These are phyloP conservation scores for Cinclus cinclus DNA, from an alignment of 2,113 vertebrate genomes.

Conservation along the genomic window DNA sequence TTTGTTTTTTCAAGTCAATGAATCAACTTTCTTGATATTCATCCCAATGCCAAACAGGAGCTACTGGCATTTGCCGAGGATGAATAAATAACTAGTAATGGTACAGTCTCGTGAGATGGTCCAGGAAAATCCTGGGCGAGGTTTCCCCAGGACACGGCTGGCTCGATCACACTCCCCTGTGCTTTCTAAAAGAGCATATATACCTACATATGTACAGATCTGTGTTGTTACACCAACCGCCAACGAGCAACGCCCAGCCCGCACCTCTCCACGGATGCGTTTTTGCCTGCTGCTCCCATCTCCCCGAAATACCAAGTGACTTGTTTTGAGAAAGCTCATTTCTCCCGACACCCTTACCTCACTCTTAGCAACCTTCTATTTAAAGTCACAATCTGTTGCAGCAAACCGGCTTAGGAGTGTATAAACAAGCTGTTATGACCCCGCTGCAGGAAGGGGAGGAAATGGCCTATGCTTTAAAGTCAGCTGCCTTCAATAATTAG, in stretches of 20 bases:
- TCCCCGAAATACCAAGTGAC: conserved; percentile 36
- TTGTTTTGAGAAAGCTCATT: conserved; percentile 24
- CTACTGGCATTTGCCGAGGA: conserved; percentile 37
- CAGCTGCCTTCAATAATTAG: conserved; percentile 51
- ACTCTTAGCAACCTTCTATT: conserved; percentile 49
- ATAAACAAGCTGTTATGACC: conserved; percentile 23
- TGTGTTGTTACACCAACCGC: background rate
- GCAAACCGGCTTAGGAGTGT: background rate
- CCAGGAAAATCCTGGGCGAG: conserved; percentile 38
- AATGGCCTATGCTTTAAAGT: conserved; percentile 61
- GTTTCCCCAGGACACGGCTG: background rate
- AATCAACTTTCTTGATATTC: conserved; percentile 64
- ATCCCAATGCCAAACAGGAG: conserved; percentile 50
- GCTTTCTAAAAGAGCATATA: background rate
- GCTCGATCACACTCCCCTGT: background rate
- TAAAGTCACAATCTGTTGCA: conserved; percentile 50
- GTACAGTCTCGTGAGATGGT: background rate
- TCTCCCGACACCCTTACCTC: conserved; percentile 44
- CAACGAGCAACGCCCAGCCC: background rate
- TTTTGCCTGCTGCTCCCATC: conserved; percentile 46
- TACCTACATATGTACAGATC: background rate
- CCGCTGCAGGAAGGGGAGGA: conserved; percentile 27
- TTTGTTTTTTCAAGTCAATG: conserved; percentile 41
- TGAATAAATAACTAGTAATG: conserved; percentile 16
- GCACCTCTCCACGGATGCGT: background rate